Evolutionary conservation across 2,797 vertebrate species (phyloP).

Genomic region (Gallinago nigripennis): DNA sequence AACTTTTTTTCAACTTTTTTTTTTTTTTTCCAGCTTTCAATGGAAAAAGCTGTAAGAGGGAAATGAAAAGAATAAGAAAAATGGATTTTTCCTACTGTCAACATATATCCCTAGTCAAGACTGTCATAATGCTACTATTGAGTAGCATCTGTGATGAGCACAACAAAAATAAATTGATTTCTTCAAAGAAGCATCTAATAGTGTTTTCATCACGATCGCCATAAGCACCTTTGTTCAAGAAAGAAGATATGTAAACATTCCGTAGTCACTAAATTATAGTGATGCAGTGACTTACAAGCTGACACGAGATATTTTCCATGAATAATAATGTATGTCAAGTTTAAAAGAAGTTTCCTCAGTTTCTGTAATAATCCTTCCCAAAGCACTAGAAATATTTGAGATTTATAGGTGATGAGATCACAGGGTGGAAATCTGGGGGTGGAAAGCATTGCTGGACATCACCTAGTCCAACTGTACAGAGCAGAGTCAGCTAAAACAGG

Average conservation of each 20-base stretch:
- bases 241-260: not conserved
- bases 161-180: not conserved
- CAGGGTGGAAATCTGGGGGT: not conserved
- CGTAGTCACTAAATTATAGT: not conserved
- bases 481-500: not conserved
- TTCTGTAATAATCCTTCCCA: not conserved
- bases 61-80: not conserved
- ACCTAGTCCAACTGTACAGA: not conserved
- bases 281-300: not conserved
- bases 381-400: not conserved
- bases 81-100: not conserved
- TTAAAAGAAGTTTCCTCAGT: not conserved
- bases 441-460: not conserved
- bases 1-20: not conserved
- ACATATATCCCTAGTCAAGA: not conserved
- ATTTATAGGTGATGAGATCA: not conserved
- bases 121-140: not conserved
- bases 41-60: not conserved
- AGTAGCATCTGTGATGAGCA: not conserved
- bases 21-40: not conserved
- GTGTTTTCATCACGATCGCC: not conserved
- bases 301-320: not conserved
- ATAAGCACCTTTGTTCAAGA: not conserved
- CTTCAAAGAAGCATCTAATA: not conserved
- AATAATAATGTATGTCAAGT: not conserved